Base-by-base conservation (phyloP, 2,797 vertebrate genomes). In the Centropyge bicolor region DNA sequence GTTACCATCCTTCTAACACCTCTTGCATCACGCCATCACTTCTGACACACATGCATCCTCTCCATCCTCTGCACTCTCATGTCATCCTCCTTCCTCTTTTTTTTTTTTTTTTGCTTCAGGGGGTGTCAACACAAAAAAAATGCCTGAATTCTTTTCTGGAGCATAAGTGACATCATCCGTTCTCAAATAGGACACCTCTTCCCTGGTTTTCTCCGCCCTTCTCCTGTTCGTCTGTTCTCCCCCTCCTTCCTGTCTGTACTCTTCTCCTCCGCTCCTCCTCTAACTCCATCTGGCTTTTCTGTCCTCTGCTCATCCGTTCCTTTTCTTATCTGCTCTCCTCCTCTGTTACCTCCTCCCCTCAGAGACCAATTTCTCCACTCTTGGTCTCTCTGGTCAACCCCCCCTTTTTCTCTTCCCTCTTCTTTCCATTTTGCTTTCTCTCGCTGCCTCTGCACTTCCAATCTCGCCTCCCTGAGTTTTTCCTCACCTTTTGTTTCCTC, bases 211-310 rank as follows among this genome's bases (percentile, higher is more conserved):
- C 52, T 79, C 74, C 45, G 0, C 70, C 70, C 24, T 72, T 75
- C 60, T 76, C 43, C 69, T 78, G 62, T 61, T 76, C 9, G 17
- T 69, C 60, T 68, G 24, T 63, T 71, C 64, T 74, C 43, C 19
- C 67, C 49, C 63, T 79, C 71, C 70, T 67, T 48, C 31, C 63
- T 54, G 51, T 77, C 78, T 74, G 16, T 65, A 36, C 72, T 80
- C 64, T 55, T 63, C 74, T 65, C 62, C 35, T 64, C 41, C 74
- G 54, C 78, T 75, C 75, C 77, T 76, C 62, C 80, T 88, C 48
- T 70, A 57, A 78, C 68, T 82, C 70, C 24, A 76, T 69, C 59
- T 81, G 80, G 73, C 60, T 83, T 63, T 65, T 63, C 65, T 74
- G 73, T 76, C 77, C 79, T 72, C 49, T 60, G 35, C 20, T 54